A percentile compares a stretch with the other conserved stretches of the same genome.
Evolutionary conservation across 2,113 vertebrate species (phyloP).

Genomic region (Brachyistius frenatus): DNA sequence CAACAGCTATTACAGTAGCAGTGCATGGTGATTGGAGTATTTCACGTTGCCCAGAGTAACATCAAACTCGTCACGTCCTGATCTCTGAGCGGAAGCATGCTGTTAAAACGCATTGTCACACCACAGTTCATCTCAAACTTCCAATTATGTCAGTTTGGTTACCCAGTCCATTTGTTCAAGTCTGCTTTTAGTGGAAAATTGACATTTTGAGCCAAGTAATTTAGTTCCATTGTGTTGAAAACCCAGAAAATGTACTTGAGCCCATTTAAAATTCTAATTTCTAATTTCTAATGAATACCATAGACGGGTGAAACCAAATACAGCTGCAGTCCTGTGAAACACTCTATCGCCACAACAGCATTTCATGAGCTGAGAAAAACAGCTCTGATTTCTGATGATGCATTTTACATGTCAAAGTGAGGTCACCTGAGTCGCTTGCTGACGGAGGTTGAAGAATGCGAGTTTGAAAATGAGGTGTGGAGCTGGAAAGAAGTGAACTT

Average conservation of each 20-base stretch:
- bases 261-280: constrained; percentile 28
- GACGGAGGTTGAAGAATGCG: background rate
- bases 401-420: constrained; percentile 12
- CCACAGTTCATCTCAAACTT: constrained; percentile 43
- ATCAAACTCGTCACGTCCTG: constrained; percentile 28
- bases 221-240: constrained; percentile 39
- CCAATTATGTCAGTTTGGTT: constrained; percentile 55
- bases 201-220: constrained; percentile 31
- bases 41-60: constrained; percentile 20
- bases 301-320: constrained; percentile 12
- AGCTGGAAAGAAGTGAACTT: constrained; percentile 26
- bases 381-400: background rate
- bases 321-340: background rate
- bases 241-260: constrained; percentile 31
- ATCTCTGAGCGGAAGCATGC: constrained; percentile 20
- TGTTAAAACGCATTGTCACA: constrained; percentile 44
- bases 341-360: background rate
- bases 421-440: constrained; percentile 13
- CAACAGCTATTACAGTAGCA: constrained; percentile 8
- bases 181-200: constrained; percentile 54
- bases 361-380: constrained; percentile 27
- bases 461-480: constrained; percentile 12
- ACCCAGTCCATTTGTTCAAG: constrained; percentile 46
- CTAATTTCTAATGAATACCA: background rate
- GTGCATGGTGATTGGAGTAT: constrained; percentile 37